These are phyloP conservation scores for Vicugna pacos DNA, from an alignment of 2,113 vertebrate genomes.

Conservation along the genomic window DNA sequence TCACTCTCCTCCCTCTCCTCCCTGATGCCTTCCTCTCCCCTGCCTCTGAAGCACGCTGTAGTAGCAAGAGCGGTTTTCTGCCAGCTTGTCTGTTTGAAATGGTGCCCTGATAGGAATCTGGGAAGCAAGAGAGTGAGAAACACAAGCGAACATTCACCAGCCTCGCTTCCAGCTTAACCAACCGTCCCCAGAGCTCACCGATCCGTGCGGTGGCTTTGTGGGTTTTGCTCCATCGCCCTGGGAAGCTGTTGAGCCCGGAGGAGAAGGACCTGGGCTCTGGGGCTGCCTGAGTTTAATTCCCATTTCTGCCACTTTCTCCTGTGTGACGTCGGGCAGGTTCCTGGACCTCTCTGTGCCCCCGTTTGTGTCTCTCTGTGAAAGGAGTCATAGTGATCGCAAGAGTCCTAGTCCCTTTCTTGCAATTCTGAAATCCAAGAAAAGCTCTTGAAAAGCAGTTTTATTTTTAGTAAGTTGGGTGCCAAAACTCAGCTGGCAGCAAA, in stretches of 20 bases:
- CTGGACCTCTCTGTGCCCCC: not conserved
- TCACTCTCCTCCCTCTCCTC: not conserved
- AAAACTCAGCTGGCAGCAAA: not conserved
- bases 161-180: not conserved
- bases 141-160: not conserved
- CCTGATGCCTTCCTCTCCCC: not conserved
- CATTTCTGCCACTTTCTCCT: fast-evolving
- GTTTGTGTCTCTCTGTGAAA: not conserved
- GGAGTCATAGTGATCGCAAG: not conserved
- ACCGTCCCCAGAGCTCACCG: not conserved
- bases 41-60: not conserved
- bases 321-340: not conserved
- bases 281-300: not conserved
- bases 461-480: not conserved
- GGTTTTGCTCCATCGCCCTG: too few relatives aligned
- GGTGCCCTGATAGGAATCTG: not conserved
- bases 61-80: not conserved
- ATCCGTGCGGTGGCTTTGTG: not conserved
- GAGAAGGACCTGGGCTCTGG: not conserved
- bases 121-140: not conserved
- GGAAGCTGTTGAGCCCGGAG: not conserved
- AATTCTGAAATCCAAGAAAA: not conserved
- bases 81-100: too few relatives aligned
- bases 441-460: not conserved
- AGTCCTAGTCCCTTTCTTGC: not conserved